phyloP scores from a whole-genome alignment of 64 coral and sea anemone species.

The Porites lutea region DNA sequence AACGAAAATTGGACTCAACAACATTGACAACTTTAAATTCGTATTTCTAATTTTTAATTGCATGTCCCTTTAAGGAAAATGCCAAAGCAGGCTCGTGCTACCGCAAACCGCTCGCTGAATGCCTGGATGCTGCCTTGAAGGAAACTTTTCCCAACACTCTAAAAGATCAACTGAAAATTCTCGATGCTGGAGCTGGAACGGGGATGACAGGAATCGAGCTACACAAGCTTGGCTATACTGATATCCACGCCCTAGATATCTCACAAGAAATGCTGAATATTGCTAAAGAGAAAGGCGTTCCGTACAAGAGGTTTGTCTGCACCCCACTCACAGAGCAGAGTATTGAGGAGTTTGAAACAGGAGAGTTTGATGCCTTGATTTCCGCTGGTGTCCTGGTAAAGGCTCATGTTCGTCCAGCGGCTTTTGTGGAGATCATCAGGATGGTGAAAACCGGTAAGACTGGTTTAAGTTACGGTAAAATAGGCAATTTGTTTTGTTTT shows the following conservation, averaged over 20 bases:
- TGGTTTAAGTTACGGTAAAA: neutral
- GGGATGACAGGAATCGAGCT: conserved; percentile 3
- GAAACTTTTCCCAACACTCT: neutral
- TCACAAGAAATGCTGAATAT: conserved; percentile 21
- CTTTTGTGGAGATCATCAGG: conserved; percentile 45
- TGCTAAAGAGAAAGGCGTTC: conserved; percentile 18
- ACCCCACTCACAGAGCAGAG: conserved; percentile 2
- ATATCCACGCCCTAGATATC: conserved; percentile 40
- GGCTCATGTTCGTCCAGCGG: conserved; percentile 12
- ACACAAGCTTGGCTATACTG: conserved; percentile 39
- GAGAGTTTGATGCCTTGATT: conserved; percentile 47
- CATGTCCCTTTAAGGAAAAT: neutral
- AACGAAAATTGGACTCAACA: too few relatives aligned
- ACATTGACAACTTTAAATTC: too few relatives aligned
- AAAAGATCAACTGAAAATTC: conserved; percentile 8
- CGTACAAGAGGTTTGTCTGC: conserved; percentile 52
- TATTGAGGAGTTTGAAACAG: conserved; percentile 5
- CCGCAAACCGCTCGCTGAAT: neutral
- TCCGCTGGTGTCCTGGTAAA: conserved; percentile 12
- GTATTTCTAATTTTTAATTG: too few relatives aligned
- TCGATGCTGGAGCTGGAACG: conserved; percentile 64
- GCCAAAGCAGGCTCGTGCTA: neutral
- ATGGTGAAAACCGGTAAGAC: conserved; percentile 50
- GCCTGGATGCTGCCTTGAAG: neutral
- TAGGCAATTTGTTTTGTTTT: too few relatives aligned